Conservation (phyloP, 2,888 invertebrate species). For the Lumbricus terrestris region DNA sequence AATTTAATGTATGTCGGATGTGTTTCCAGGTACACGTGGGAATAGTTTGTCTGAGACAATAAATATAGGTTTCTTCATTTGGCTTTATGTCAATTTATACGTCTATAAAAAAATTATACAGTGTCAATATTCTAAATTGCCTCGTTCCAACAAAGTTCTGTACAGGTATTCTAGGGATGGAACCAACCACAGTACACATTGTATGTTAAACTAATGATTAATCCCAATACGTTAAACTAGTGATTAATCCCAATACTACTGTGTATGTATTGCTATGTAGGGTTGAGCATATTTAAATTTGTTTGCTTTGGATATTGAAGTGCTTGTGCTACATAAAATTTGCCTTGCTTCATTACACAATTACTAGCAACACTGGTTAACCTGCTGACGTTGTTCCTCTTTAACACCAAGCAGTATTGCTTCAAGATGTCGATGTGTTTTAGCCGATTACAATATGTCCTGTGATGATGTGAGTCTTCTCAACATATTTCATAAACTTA, state of each 20-base stretch:
- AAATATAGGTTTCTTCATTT: neutral
- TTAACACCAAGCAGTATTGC: conserved; percentile 67
- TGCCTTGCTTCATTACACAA: neutral
- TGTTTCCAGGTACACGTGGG: neutral
- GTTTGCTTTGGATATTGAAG: neutral
- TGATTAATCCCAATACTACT: neutral
- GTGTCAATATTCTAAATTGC: neutral
- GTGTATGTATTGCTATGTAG: neutral
- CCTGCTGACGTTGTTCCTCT: conserved; percentile 9
- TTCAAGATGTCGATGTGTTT: conserved; percentile 81
- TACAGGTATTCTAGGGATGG: neutral
- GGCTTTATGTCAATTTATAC: neutral
- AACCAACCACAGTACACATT: neutral
- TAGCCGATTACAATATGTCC: conserved; percentile 95
- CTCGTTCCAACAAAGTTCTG: too few relatives aligned
- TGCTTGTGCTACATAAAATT: neutral
- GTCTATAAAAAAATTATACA: neutral
- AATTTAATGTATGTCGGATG: neutral
- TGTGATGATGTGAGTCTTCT: conserved; percentile 75
- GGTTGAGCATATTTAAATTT: neutral
- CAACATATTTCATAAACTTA: neutral
- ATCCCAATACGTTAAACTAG: neutral
- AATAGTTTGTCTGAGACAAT: neutral
- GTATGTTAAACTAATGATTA: neutral
- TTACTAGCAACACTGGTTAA: neutral